Evolutionary conservation across 2,888 invertebrate genomes (phyloP), one percentile per base, ranked within the genome.

Genomic region (Caenorhabditis sp.): DNA sequence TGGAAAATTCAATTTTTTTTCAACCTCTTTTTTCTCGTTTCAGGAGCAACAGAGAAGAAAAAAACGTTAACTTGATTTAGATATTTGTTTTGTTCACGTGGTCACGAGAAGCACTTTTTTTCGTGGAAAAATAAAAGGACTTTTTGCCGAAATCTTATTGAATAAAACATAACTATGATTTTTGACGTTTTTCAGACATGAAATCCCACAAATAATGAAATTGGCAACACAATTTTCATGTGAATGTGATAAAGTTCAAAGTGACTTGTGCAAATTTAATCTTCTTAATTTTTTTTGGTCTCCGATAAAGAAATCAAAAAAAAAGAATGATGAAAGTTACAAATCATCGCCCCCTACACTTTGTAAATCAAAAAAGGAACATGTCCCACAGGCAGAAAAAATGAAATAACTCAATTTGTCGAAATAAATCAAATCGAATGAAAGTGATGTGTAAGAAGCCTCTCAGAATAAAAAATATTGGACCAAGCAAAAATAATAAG

Each of bases 1-100:
- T 58, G 36, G 57, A 57, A 43, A 24, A 57, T 63, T 49, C 57
- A 24, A 24, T 37, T 54, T 6, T 23, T 10, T 55, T 63, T 49
- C 57, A 24, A 24, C 26, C 27, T 6, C 24, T 14, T 55, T 63
- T 53, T 60, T 60, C 23, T 27, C 6, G 26, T 19, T 36, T 43
- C 21, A n/a, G 21, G 23, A 21, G n/a, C n/a, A n/a, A 37, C 21
- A 59, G 19, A 19, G 10, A 19, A 12, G 24, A 23, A 24, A 3
- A 49, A 60, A 23, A 19, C 26, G 5, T 24, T 17, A 49, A 2
- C 14, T 49, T 31, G 31, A 10, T 31, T 31, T 31, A 31, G 31
- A 31, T 31, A 31, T 57, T 24, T n/a, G 57, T 26, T 57, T 26
- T 57, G 5, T 43, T 43, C 5, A 43, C 43, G 43, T 43, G 43